Evolutionary conservation across 2,888 invertebrate genomes (phyloP).

Genomic region (Xestobium rufovillosum): DNA sequence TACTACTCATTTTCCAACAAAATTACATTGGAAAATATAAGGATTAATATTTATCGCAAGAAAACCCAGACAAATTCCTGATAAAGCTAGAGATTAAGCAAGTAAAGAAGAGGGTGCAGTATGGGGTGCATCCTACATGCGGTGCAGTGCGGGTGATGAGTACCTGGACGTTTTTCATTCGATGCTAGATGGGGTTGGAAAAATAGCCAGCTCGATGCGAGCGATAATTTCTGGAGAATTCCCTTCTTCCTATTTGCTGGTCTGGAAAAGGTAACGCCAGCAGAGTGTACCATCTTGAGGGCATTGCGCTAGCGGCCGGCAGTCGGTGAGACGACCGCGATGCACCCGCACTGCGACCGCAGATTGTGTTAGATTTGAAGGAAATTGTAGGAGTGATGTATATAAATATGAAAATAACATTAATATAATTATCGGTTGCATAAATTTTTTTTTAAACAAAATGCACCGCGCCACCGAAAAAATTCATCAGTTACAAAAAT

Average conservation of each 20-base stretch:
- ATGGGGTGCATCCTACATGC: constrained; percentile 12
- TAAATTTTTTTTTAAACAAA: too few species aligned
- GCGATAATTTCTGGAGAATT: constrained; percentile 68
- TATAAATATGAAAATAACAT: too few species aligned
- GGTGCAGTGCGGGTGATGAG: constrained; percentile 28
- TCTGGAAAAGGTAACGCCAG: constrained; percentile 89
- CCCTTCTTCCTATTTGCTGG: constrained; percentile 83
- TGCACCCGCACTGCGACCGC: constrained; percentile 40
- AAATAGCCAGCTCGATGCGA: constrained; percentile 78
- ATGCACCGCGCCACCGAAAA: too few species aligned
- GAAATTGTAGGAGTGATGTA: background rate
- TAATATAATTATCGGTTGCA: too few species aligned
- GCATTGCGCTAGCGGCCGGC: constrained; percentile 53
- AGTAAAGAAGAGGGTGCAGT: background rate
- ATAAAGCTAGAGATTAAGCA: too few species aligned
- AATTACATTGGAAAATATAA: background rate
- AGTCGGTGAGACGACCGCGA: constrained; percentile 45
- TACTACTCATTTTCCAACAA: too few species aligned
- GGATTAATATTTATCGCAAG: background rate
- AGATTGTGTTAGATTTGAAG: constrained; percentile 4
- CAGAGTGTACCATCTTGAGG: constrained; percentile 82
- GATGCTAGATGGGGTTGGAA: constrained; percentile 68
- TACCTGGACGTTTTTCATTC: constrained; percentile 17
- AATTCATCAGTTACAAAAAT: too few species aligned
- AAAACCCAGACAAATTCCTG: too few species aligned